These are phyloP conservation scores for Agrochola macilenta DNA, from an alignment of 2,888 invertebrate species.

Conservation along the genomic window DNA sequence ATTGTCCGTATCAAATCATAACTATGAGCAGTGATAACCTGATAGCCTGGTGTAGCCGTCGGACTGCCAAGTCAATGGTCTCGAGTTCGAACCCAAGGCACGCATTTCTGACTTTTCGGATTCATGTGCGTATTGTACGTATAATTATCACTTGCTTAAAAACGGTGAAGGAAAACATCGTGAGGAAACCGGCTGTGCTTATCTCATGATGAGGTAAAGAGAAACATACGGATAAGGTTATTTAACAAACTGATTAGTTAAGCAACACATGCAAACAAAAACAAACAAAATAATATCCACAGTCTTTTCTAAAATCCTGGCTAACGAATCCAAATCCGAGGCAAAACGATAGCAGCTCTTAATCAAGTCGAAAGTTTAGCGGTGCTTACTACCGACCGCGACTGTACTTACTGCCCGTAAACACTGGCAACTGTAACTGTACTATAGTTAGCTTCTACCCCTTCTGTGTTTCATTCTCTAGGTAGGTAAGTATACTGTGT, in stretches of 20 bases:
- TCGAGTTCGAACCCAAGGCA: too few relatives aligned
- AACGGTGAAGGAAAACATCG: too few relatives aligned
- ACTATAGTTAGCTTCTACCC: background rate
- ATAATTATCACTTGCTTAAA: too few relatives aligned
- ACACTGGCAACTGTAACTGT: background rate
- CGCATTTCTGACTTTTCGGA: too few relatives aligned
- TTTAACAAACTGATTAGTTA: background rate
- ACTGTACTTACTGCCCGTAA: background rate
- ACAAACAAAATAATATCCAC: too few relatives aligned
- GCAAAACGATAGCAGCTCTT: slow-evolving; percentile 3
- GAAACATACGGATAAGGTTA: too few relatives aligned
- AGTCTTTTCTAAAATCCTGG: slow-evolving; percentile 23
- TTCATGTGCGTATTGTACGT: too few relatives aligned
- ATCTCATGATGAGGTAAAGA: background rate
- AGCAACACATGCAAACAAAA: background rate
- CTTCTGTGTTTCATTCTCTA: background rate
- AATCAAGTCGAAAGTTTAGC: slow-evolving; percentile 41
- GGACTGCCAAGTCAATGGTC: too few relatives aligned
- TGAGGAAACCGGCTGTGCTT: too few relatives aligned
- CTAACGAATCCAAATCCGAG: slow-evolving; percentile 34
- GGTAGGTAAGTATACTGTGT: background rate
- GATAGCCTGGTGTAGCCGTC: too few relatives aligned
- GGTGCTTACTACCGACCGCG: background rate
- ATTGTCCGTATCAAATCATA: too few relatives aligned
- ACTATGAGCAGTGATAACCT: too few relatives aligned